phyloP scores from a whole-genome alignment of 2,797 vertebrate genomes.

The Xenops minutus region DNA sequence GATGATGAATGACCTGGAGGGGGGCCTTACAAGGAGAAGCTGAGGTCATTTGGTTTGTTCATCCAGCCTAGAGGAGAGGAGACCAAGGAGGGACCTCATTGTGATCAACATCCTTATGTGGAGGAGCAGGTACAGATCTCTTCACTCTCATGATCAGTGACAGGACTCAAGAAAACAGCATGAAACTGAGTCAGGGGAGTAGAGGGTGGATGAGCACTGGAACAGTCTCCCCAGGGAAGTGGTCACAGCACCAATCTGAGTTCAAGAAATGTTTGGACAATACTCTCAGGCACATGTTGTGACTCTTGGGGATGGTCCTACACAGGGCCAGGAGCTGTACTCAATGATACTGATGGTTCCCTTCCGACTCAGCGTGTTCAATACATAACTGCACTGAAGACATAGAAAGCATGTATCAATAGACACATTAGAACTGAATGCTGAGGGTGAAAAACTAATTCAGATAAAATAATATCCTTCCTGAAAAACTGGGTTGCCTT shows the following conservation, averaged over 20 bases:
- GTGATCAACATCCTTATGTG: not conserved
- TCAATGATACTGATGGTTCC: not conserved
- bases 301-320: not conserved
- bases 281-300: rapidly evolving
- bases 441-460: not conserved
- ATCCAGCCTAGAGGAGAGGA: not conserved
- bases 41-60: not conserved
- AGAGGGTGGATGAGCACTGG: rapidly evolving
- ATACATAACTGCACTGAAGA: not conserved
- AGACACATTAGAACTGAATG: not conserved
- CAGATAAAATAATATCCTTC: not conserved
- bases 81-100: not conserved
- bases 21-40: not conserved
- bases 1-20: not conserved
- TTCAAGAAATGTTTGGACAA: not conserved
- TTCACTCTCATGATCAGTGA: not conserved
- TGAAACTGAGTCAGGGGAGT: not conserved
- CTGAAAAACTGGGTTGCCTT: not conserved
- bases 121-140: not conserved
- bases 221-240: not conserved
- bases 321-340: not conserved
- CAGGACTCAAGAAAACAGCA: not conserved
- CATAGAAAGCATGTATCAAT: not conserved
- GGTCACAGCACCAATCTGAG: not conserved
- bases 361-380: not conserved